Evolutionary conservation across 2,888 invertebrate species (phyloP), one percentile per base, ranked within the genome.

Genomic region (Drosophila mettleri): DNA sequence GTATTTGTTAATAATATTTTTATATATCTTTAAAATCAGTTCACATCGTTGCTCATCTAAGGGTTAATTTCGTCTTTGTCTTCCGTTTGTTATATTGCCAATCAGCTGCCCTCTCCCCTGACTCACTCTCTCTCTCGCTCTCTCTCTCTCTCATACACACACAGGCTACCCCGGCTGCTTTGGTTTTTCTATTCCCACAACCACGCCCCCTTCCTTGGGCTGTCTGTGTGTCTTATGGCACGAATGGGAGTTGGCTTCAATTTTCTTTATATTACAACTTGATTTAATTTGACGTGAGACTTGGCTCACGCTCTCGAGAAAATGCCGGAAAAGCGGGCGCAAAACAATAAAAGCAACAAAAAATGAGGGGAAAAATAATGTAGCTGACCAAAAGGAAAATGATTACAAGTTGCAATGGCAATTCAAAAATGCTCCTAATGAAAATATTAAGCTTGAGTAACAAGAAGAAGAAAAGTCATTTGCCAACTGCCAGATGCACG

Each of bases 261-360:
- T 91, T 91, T 90, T 86, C 88, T 87, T 86, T 83, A 86, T 91
- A 91, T 91, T 91, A 90, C 80, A 79, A 74, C 90, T 89, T 91
- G 91, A 91, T 91, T 91, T 91, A 91, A 91, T 91, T 91, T 90
- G 91, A 91, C 90, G 88, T 86, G 91, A 91, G 91, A 91, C 90
- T 89, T 85, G 82, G 86, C 24, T 81, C 78, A 53, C 33, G 38
- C 82, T 72, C 81, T 43, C 41, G 59, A 67, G 66, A 54, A 65
- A 74, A 73, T 59, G 45, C 20, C 48, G 14, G 29, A 14, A 41
- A 43, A 41, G 49, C 2, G n/a, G 20, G 9, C 3, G 9, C 34
- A 49, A 55, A 53, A 24, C 31, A 14, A 9, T 18, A 27, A 34
- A 52, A 12, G 27, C 9, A 3, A 34, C 16, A 16, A 53, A 22